phyloP scores from a whole-genome alignment of 2,113 vertebrate genomes.

The Elephantulus edwardii region DNA sequence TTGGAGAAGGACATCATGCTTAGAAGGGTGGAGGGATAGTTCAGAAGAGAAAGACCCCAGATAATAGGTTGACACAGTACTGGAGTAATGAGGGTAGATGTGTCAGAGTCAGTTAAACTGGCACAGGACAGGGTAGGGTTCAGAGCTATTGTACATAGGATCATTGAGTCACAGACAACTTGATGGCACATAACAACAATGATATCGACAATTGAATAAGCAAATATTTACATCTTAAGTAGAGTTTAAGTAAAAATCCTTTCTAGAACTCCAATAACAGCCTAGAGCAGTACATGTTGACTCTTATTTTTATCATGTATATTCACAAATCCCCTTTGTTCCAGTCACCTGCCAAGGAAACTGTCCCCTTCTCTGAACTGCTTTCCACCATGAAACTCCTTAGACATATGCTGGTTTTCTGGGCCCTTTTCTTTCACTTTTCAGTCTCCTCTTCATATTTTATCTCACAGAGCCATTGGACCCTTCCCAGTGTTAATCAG shows the following conservation, averaged over 20 bases:
- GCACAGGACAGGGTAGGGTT: too few species aligned
- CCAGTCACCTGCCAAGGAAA: neutral
- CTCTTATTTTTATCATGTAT: neutral
- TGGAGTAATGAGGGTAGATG: too few species aligned
- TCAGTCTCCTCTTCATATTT: too few species aligned
- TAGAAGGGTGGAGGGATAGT: too few species aligned
- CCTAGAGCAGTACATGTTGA: neutral
- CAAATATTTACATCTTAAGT: slow-evolving; percentile 31
- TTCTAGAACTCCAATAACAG: neutral
- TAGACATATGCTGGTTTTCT: neutral
- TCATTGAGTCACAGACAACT: too few species aligned
- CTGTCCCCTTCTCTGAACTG: neutral
- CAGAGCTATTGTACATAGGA: too few species aligned
- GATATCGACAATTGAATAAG: neutral
- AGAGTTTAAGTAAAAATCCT: slow-evolving; percentile 16
- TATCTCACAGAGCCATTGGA: neutral
- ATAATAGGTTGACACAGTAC: too few species aligned
- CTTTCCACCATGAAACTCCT: neutral
- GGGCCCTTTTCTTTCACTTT: neutral
- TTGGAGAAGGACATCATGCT: too few species aligned
- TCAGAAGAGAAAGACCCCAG: too few species aligned
- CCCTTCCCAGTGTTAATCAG: neutral
- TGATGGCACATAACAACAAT: too few species aligned
- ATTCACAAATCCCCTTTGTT: neutral
- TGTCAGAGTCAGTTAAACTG: too few species aligned